Conservation (phyloP, 2,113 vertebrate species). For the Haemorhous mexicanus region DNA sequence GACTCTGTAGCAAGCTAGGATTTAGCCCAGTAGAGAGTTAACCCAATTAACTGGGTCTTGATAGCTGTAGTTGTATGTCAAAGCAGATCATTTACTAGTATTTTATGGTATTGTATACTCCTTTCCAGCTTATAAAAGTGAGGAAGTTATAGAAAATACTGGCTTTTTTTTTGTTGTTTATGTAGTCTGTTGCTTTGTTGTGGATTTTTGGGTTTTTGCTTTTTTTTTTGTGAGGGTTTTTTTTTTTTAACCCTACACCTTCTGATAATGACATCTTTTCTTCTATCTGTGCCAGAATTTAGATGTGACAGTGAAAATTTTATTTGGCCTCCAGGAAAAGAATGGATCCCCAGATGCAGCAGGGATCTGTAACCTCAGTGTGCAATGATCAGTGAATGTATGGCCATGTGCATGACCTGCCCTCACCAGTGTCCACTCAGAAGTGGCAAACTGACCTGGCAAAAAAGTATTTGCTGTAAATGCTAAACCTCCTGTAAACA, state of each 20-base stretch:
- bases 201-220: too few relatives aligned
- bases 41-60: neutral
- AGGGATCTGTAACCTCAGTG: neutral
- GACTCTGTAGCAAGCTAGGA: neutral
- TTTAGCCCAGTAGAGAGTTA: neutral
- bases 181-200: neutral
- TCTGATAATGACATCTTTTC: neutral
- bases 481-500: neutral
- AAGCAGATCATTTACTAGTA: neutral
- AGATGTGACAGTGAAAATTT: neutral
- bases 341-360: too few relatives aligned
- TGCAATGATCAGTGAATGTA: neutral
- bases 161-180: neutral
- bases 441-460: neutral
- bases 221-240: too few relatives aligned
- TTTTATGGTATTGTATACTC: neutral
- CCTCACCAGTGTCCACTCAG: neutral
- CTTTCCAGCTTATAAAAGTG: neutral
- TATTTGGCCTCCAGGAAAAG: neutral
- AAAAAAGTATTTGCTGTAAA: neutral
- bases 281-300: neutral
- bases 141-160: neutral
- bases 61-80: neutral
- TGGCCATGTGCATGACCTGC: neutral
- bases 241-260: neutral